phyloP scores from a whole-genome alignment of 2,113 vertebrate genomes.

The Marcusenius ussheri region DNA sequence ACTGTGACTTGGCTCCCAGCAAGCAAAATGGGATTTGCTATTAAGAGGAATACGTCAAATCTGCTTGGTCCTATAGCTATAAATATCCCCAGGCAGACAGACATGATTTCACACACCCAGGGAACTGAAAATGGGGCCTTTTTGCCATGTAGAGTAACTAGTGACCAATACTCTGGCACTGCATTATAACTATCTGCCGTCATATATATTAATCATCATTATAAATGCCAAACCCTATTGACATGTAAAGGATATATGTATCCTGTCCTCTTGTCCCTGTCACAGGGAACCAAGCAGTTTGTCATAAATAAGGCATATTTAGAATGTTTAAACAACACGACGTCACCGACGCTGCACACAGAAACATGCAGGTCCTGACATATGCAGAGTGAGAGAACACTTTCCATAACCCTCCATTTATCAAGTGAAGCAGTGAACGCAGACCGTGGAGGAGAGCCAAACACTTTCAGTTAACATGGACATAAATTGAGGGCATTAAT shows the following conservation, averaged over 20 bases:
- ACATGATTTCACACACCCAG: background rate
- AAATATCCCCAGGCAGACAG: constrained; percentile 14
- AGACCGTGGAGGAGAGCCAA: background rate
- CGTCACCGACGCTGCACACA: background rate
- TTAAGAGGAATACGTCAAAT: constrained; percentile 10
- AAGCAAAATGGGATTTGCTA: background rate
- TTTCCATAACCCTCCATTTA: constrained; percentile 7
- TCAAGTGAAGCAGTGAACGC: background rate
- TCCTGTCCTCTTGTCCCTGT: background rate
- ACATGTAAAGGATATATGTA: background rate
- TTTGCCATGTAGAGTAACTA: background rate
- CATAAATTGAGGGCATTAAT: constrained; percentile 17
- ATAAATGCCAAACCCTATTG: background rate
- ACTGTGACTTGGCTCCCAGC: background rate
- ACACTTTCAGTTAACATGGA: background rate
- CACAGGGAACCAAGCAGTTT: background rate
- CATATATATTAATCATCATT: background rate
- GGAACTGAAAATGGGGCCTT: background rate
- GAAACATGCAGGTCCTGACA: constrained; percentile 8
- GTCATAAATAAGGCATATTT: background rate
- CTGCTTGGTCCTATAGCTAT: background rate
- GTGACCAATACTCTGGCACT: background rate
- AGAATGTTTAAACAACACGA: background rate
- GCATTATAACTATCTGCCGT: background rate
- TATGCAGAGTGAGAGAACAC: background rate